Evolutionary conservation across 2,113 vertebrate species (phyloP).

Genomic region (Eclectus roratus): DNA sequence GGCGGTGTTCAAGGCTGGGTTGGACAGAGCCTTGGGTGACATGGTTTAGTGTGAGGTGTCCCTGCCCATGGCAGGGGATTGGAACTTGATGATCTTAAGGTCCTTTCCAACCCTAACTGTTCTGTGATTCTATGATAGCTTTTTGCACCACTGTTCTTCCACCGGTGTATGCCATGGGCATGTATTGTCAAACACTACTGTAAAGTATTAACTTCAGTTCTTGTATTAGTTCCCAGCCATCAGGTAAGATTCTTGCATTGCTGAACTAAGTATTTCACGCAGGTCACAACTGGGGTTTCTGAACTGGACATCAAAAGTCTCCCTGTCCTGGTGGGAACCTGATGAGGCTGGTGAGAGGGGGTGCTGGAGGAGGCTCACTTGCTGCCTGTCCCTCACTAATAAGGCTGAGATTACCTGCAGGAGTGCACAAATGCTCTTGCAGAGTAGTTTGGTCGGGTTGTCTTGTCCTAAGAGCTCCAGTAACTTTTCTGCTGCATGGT

Average conservation of each 20-base stretch:
- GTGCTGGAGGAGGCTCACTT: background rate
- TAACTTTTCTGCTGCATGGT: background rate
- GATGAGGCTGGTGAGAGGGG: background rate
- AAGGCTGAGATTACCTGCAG: background rate
- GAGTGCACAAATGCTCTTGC: background rate
- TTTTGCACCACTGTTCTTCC: background rate
- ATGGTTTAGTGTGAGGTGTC: background rate
- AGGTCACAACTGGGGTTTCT: background rate
- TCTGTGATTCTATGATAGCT: background rate
- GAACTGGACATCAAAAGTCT: background rate
- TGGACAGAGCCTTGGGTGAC: background rate
- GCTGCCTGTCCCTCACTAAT: rapidly evolving
- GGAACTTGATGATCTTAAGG: background rate
- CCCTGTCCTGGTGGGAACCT: rapidly evolving
- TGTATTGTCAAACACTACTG: background rate
- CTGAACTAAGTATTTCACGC: background rate
- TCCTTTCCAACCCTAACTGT: background rate
- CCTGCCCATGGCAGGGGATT: background rate
- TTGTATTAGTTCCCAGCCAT: background rate
- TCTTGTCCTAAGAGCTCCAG: background rate
- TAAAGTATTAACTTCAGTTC: background rate
- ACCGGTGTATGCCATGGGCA: rapidly evolving
- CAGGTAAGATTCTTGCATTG: rapidly evolving
- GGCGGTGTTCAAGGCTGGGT: background rate
- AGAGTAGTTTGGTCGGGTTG: no score